These are phyloP conservation scores for Geopemphigus sp. DNA, from an alignment of 1,140 invertebrate genomes.

Conservation along the genomic window DNA sequence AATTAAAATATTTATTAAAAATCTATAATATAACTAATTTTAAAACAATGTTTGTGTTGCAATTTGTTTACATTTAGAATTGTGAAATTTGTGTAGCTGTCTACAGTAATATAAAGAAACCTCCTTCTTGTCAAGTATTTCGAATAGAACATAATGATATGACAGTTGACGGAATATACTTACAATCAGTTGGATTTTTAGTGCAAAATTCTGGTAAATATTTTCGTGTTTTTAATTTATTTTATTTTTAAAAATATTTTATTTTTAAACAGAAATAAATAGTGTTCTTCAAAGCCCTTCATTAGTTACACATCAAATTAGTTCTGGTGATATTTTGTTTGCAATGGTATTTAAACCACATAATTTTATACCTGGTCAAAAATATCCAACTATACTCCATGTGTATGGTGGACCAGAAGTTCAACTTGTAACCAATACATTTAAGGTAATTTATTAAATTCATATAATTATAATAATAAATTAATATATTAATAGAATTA, in stretches of 20 bases:
- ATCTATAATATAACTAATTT: not conserved
- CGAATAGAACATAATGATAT: conserved; percentile 65
- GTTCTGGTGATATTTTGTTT: conserved; percentile 74
- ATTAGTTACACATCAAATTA: conserved; percentile 70
- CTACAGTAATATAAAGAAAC: conserved; percentile 81
- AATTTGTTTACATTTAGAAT: conserved; percentile 60
- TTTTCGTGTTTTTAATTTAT: conserved; percentile 1
- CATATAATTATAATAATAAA: not conserved
- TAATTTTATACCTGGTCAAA: conserved; percentile 69
- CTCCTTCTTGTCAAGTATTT: conserved; percentile 79
- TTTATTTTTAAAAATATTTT: not conserved
- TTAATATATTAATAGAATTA: not conserved
- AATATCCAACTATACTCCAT: conserved; percentile 92
- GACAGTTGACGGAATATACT: conserved; percentile 66
- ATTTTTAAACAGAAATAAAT: conserved; percentile 30
- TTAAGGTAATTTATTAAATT: conserved; percentile 67
- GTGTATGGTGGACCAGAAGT: conserved; percentile 98
- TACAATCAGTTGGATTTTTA: conserved; percentile 69
- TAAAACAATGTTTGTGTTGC: not conserved
- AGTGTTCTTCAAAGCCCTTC: conserved; percentile 64
- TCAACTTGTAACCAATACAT: conserved; percentile 93
- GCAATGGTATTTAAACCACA: conserved; percentile 91
- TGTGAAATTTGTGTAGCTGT: conserved; percentile 83
- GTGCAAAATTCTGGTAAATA: conserved; percentile 62
- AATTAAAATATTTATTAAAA: not conserved